A percentile compares a stretch with the other conserved stretches of the same genome.
Conservation (phyloP, 30 jellyfish, hydroid and myxozoan species). For the Mastigias papua region DNA sequence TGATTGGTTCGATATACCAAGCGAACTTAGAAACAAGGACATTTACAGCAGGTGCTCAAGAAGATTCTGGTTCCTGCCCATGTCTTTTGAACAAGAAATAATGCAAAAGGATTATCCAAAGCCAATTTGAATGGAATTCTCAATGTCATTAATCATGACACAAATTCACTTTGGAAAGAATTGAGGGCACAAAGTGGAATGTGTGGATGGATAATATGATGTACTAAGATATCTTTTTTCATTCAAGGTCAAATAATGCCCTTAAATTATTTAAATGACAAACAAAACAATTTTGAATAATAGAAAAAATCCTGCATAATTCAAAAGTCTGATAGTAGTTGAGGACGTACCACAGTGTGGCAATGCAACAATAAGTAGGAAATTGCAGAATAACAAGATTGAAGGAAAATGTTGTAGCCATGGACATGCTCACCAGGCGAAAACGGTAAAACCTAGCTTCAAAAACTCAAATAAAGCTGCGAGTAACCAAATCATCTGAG, state of each 20-base stretch:
- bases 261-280: not conserved
- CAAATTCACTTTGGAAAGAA: not conserved
- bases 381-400: too few species aligned
- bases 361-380: too few species aligned
- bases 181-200: not conserved
- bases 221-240: not conserved
- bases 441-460: too few species aligned
- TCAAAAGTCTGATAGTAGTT: not conserved
- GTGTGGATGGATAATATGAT: not conserved
- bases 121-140: too few species aligned
- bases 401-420: too few species aligned
- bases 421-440: too few species aligned
- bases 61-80: not conserved
- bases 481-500: too few species aligned
- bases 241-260: not conserved
- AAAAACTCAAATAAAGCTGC: too few species aligned
- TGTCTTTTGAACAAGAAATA: too few species aligned
- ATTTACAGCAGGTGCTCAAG: not conserved
- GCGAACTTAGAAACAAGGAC: not conserved
- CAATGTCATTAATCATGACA: too few species aligned
- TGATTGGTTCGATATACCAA: not conserved
- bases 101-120: too few species aligned
- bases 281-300: too few species aligned
- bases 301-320: not conserved
- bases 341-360: not conserved